Evolutionary conservation across 2,797 vertebrate species (phyloP).

Genomic region (Holocentrus rufus): DNA sequence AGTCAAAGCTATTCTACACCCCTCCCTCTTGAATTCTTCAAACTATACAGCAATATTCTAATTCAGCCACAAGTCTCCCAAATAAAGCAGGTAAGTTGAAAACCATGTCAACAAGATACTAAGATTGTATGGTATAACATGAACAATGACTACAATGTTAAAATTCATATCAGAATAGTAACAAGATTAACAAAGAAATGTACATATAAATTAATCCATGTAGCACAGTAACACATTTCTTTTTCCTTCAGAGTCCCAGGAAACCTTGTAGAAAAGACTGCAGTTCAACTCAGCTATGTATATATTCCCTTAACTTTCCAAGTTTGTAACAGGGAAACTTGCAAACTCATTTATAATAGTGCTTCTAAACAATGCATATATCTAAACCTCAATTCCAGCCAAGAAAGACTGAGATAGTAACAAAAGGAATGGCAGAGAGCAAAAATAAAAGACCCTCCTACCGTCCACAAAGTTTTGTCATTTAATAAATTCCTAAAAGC

Average conservation of each 20-base stretch:
- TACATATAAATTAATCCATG: slow-evolving; percentile 72
- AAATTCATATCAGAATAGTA: slow-evolving; percentile 61
- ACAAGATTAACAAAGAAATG: slow-evolving; percentile 65
- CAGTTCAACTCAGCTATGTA: slow-evolving; percentile 43
- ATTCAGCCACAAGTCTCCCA: slow-evolving; percentile 70
- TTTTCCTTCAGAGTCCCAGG: slow-evolving; percentile 72
- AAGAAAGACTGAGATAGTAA: slow-evolving; percentile 64
- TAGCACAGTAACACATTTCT: slow-evolving; percentile 60
- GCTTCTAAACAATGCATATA: slow-evolving; percentile 73
- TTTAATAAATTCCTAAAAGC: slow-evolving; percentile 73
- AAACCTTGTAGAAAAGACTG: slow-evolving; percentile 60
- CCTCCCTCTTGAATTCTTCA: slow-evolving; percentile 59
- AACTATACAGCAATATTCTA: slow-evolving; percentile 65
- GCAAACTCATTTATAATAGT: slow-evolving; percentile 63
- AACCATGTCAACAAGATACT: slow-evolving; percentile 71
- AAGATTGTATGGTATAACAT: slow-evolving; percentile 67
- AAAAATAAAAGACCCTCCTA: slow-evolving; percentile 53
- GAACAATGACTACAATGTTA: slow-evolving; percentile 72
- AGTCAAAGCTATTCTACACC: slow-evolving; percentile 67
- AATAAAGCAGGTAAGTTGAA: slow-evolving; percentile 73
- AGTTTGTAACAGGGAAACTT: slow-evolving; percentile 59
- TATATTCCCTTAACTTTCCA: slow-evolving; percentile 42
- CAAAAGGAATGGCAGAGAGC: slow-evolving; percentile 70
- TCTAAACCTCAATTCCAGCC: slow-evolving; percentile 70
- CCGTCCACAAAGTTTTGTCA: slow-evolving; percentile 59